Percentiles rank a stretch among this genome's conserved stretches.
These are phyloP conservation scores for Pimephales promelas DNA, from an alignment of 2,113 vertebrate species.

Conservation along the genomic window DNA sequence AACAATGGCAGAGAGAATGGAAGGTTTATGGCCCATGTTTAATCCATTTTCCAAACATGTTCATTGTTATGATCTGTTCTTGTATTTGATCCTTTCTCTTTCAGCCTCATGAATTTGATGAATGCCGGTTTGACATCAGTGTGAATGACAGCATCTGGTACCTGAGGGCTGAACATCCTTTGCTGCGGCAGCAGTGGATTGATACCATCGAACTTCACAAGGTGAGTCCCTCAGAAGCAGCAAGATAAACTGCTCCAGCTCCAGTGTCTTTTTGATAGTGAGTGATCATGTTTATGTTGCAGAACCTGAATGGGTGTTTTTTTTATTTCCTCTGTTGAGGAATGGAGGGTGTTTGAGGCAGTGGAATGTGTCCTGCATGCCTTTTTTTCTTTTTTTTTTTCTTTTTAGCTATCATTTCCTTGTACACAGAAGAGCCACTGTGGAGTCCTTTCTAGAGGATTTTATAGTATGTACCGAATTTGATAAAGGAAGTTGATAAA, in stretches of 20 bases:
- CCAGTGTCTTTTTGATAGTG: background rate
- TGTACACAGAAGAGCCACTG: background rate
- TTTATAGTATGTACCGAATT: background rate
- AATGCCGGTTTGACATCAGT: slow-evolving; percentile 97
- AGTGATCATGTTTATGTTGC: background rate
- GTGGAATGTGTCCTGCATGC: background rate
- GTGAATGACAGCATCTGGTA: slow-evolving; percentile 99
- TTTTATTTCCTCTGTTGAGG: background rate
- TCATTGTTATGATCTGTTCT: background rate
- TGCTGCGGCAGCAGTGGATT: slow-evolving; percentile 93
- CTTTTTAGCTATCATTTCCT: background rate
- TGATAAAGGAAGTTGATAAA: background rate
- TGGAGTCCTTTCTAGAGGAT: background rate
- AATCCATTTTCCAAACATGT: background rate
- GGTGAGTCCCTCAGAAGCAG: slow-evolving; percentile 73
- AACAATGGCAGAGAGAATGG: background rate
- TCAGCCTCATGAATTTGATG: slow-evolving; percentile 98
- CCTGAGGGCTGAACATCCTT: slow-evolving; percentile 91
- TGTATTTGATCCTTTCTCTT: slow-evolving; percentile 21
- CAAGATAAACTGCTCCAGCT: background rate
- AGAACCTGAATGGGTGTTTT: slow-evolving; percentile 21
- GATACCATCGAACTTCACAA: slow-evolving; percentile 95
- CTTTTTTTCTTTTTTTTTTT: background rate
- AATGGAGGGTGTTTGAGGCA: background rate
- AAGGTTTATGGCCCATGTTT: background rate